Percentiles rank a stretch among this genome's conserved stretches.
phyloP scores from a whole-genome alignment of 1,140 invertebrate genomes.

The Rhopalosiphum padi region DNA sequence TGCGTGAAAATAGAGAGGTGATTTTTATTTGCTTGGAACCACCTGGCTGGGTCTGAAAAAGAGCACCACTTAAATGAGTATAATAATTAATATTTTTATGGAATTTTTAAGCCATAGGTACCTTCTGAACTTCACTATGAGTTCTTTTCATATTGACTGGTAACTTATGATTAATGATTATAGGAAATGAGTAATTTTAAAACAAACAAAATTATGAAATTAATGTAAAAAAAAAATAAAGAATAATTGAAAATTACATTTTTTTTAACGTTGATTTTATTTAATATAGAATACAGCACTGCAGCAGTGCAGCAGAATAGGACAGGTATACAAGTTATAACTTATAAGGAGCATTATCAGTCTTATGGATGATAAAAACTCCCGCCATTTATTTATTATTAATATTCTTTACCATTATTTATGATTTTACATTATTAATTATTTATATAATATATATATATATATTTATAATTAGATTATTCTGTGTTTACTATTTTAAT shows the following conservation, averaged over 20 bases:
- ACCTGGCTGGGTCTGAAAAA: background rate
- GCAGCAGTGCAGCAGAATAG: too few species aligned
- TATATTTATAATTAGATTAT: too few species aligned
- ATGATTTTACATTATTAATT: too few species aligned
- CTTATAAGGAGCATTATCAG: background rate
- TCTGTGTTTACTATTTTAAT: too few species aligned
- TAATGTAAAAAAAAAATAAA: background rate
- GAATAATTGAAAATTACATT: background rate
- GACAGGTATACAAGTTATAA: too few species aligned
- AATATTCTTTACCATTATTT: background rate
- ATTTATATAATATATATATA: too few species aligned
- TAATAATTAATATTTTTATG: background rate
- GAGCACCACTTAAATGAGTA: background rate
- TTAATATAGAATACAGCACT: background rate
- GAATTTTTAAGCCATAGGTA: background rate
- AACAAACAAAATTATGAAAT: background rate
- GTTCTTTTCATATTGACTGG: conserved; percentile 28
- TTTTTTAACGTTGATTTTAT: background rate
- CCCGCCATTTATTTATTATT: conserved; percentile 15
- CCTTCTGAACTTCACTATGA: conserved; percentile 28
- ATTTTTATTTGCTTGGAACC: conserved; percentile 47
- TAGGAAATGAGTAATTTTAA: background rate
- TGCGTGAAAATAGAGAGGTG: conserved; percentile 30
- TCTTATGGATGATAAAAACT: background rate
- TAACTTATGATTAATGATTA: background rate